Percentiles rank a stretch among this genome's conserved stretches.
Conservation (phyloP, 2,888 invertebrate genomes). For the Oxystoma pomonae region DNA sequence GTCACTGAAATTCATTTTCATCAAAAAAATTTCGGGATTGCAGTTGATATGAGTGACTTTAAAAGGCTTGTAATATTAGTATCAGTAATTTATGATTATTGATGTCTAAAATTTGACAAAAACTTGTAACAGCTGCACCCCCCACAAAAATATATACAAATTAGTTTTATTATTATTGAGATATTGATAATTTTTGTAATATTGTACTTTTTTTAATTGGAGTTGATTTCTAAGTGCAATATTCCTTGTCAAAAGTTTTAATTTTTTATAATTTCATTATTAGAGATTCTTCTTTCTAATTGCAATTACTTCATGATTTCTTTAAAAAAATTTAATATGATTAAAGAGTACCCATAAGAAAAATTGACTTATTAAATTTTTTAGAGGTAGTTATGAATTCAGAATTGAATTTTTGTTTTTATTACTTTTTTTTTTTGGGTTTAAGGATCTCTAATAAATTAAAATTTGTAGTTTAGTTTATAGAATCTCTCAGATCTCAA, state of each 20-base stretch:
- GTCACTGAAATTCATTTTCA: slow-evolving; percentile 25
- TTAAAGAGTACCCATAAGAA: neutral
- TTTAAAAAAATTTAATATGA: slow-evolving; percentile 3
- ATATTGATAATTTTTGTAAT: slow-evolving; percentile 7
- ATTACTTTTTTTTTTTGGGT: slow-evolving; percentile 25
- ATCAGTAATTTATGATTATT: slow-evolving; percentile 9
- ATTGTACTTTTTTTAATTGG: slow-evolving; percentile 14
- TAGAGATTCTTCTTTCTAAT: slow-evolving; percentile 31
- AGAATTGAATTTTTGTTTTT: slow-evolving; percentile 13
- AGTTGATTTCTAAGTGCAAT: slow-evolving; percentile 33
- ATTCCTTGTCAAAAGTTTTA: slow-evolving; percentile 28
- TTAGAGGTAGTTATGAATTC: slow-evolving; percentile 18
- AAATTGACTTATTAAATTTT: slow-evolving; percentile 15
- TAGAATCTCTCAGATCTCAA: slow-evolving; percentile 39
- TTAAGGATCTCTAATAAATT: slow-evolving; percentile 36
- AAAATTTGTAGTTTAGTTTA: slow-evolving; percentile 30
- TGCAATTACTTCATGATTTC: slow-evolving; percentile 17
- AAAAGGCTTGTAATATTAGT: slow-evolving; percentile 24
- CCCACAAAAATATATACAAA: slow-evolving; percentile 9
- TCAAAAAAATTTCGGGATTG: slow-evolving; percentile 26
- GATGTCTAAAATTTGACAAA: slow-evolving; percentile 1
- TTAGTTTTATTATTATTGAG: slow-evolving; percentile 5
- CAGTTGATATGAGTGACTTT: slow-evolving; percentile 26
- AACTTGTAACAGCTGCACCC: neutral
- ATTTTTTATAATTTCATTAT: slow-evolving; percentile 27